Evolutionary conservation across 2,797 vertebrate genomes (phyloP).

Genomic region (Dermochelys coriacea): DNA sequence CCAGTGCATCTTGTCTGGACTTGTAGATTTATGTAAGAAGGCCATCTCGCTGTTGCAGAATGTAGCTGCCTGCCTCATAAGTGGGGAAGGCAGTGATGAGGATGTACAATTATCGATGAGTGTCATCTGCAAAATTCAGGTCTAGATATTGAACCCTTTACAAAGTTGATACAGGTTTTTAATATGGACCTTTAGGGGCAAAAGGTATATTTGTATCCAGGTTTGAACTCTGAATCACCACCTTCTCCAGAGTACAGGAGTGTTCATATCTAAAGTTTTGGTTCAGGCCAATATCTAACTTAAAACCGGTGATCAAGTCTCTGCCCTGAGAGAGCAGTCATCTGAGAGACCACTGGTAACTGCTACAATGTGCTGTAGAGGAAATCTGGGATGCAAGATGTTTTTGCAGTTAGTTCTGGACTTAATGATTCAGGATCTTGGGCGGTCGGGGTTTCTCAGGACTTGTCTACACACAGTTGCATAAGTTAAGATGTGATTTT

Average conservation of each 20-base stretch:
- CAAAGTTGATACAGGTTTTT: neutral
- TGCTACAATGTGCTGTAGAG: neutral
- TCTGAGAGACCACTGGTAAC: neutral
- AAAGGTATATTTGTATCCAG: neutral
- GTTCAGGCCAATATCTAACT: neutral
- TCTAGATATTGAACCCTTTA: neutral
- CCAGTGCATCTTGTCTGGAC: slow-evolving; percentile 8
- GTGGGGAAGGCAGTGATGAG: neutral
- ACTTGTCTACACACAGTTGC: neutral
- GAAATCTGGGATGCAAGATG: neutral
- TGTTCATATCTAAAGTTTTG: neutral
- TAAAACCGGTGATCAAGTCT: neutral
- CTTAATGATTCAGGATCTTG: slow-evolving; percentile 7
- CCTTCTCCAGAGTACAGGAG: neutral
- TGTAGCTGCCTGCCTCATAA: neutral
- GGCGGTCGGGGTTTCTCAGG: neutral
- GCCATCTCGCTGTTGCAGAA: neutral
- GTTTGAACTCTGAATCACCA: neutral
- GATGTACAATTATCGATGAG: neutral
- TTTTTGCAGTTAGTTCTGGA: neutral
- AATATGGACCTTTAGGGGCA: neutral
- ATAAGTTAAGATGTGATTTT: slow-evolving; percentile 12
- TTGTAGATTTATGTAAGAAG: slow-evolving; percentile 18
- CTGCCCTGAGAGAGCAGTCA: neutral
- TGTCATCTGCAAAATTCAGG: rapidly evolving